Evolutionary conservation across 2,113 vertebrate species (phyloP).

Genomic region (Uria lomvia): DNA sequence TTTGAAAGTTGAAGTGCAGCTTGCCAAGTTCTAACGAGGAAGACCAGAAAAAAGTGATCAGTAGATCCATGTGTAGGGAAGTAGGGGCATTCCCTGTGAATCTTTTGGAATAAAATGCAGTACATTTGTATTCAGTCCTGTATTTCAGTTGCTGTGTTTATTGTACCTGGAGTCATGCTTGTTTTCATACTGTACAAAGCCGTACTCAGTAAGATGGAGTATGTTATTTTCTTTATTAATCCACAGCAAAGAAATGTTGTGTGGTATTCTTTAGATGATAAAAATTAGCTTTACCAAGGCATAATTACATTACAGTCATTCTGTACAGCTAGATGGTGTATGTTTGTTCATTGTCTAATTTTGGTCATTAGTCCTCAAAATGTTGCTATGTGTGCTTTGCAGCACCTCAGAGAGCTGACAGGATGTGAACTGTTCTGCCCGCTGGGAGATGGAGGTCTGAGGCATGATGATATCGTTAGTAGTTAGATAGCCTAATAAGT

Average conservation of each 20-base stretch:
- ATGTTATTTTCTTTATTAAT: not conserved
- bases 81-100: not conserved
- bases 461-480: not conserved
- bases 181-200: not conserved
- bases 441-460: not conserved
- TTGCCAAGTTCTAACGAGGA: not conserved
- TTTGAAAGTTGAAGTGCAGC: not conserved
- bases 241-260: not conserved
- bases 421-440: not conserved
- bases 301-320: not conserved
- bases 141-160: not conserved
- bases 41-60: not conserved
- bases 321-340: not conserved
- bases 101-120: not conserved
- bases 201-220: not conserved
- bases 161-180: not conserved
- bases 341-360: not conserved
- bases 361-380: not conserved
- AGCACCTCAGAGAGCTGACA: not conserved
- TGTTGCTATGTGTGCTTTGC: not conserved
- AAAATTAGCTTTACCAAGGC: not conserved
- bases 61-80: not conserved
- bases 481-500: not conserved
- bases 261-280: not conserved
- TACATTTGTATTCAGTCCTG: not conserved